phyloP scores from a whole-genome alignment of 2,113 vertebrate genomes.

The Ceyx margarethae region DNA sequence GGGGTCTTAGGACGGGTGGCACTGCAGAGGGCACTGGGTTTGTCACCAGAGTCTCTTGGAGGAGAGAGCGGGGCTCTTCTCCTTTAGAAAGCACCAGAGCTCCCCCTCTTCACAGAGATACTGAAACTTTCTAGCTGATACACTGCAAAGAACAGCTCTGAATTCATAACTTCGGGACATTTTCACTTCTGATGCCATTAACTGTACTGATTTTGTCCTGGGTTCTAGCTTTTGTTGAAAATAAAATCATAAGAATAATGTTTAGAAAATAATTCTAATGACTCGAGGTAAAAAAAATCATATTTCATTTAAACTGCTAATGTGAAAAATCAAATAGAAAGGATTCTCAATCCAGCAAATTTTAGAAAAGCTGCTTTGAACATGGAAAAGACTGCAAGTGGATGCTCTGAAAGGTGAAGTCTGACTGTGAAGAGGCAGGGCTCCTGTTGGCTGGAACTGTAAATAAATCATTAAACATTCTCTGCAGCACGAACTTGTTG shows the following conservation, averaged over 20 bases:
- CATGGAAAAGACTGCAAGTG: background rate
- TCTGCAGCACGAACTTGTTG: background rate
- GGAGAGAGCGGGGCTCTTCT: background rate
- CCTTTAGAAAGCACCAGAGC: slow-evolving; percentile 21
- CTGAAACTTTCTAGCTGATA: background rate
- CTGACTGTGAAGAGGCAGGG: background rate
- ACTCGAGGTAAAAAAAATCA: background rate
- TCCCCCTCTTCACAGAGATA: background rate
- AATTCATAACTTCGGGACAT: background rate
- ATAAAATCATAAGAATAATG: background rate
- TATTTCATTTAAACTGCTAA: background rate
- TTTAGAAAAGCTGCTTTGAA: background rate
- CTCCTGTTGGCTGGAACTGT: background rate
- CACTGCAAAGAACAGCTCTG: background rate
- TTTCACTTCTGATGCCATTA: background rate
- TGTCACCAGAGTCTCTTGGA: background rate
- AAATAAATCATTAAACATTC: background rate
- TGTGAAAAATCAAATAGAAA: background rate
- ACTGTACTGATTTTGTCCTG: background rate
- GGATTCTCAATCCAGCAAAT: background rate
- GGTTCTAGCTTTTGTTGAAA: background rate
- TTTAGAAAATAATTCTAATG: background rate
- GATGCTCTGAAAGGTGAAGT: background rate
- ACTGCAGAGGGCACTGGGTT: accelerated
- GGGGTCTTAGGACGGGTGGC: background rate